Evolutionary conservation across 2,113 vertebrate species (phyloP).

Genomic region (Pelmatolapia mariae): DNA sequence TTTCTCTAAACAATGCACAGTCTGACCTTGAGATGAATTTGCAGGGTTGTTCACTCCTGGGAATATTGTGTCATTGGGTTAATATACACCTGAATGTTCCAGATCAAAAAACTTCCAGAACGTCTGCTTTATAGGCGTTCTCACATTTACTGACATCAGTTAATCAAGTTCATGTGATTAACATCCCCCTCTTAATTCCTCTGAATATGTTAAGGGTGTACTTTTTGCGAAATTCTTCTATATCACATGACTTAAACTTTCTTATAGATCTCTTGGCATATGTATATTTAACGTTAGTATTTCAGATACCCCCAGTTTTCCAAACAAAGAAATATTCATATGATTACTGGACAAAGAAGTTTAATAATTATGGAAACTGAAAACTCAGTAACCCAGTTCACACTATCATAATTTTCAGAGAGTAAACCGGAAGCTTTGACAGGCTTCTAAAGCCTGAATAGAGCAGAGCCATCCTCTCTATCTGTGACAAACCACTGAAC

Average conservation of each 20-base stretch:
- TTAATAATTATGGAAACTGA: background rate
- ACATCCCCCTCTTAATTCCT: background rate
- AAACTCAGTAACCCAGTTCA: background rate
- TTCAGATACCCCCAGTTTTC: background rate
- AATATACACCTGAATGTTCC: background rate
- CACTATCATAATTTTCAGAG: background rate
- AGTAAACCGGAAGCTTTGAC: background rate
- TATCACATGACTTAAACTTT: background rate
- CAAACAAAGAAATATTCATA: background rate
- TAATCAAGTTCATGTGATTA: background rate
- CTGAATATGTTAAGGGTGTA: background rate
- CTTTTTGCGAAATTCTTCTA: background rate
- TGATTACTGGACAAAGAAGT: background rate
- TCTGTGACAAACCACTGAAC: slow-evolving; percentile 33
- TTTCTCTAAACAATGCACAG: background rate
- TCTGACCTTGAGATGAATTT: background rate
- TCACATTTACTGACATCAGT: background rate
- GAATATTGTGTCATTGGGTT: background rate
- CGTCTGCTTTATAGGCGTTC: background rate
- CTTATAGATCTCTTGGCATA: background rate
- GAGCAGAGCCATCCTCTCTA: background rate
- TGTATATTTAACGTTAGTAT: background rate
- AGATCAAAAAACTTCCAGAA: background rate
- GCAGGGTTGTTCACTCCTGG: background rate
- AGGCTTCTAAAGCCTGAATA: background rate